Conservation (phyloP, 1,140 invertebrate species). For the Drosophila lini region DNA sequence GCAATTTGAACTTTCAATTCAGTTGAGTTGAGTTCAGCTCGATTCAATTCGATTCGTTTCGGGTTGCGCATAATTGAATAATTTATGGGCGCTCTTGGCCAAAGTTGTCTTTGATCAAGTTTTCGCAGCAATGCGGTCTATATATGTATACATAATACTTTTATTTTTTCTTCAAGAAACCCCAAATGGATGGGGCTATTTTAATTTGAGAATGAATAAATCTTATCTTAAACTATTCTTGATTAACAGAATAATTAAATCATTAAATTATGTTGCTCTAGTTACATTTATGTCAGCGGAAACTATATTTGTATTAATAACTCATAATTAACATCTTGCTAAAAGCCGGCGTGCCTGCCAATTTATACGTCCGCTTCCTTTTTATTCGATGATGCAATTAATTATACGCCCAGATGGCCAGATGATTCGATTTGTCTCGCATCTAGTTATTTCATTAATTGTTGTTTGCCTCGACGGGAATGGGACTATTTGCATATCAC, state of each 20-base stretch:
- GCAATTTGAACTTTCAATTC: slow-evolving; percentile 70
- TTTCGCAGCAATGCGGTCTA: slow-evolving; percentile 27
- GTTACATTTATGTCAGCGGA: neutral
- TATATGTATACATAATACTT: slow-evolving; percentile 15
- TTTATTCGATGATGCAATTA: slow-evolving; percentile 53
- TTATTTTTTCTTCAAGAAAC: slow-evolving; percentile 4
- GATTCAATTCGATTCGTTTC: slow-evolving; percentile 45
- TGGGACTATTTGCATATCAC: slow-evolving; percentile 62
- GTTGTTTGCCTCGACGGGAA: slow-evolving; percentile 15
- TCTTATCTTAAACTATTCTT: neutral
- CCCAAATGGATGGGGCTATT: neutral
- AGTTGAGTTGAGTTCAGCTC: slow-evolving; percentile 45
- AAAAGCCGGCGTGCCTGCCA: neutral
- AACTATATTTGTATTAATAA: neutral
- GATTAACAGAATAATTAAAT: neutral
- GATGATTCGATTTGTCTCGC: slow-evolving; percentile 15
- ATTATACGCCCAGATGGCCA: slow-evolving; percentile 16
- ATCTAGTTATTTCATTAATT: slow-evolving; percentile 48
- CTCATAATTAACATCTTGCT: neutral
- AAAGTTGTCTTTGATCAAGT: slow-evolving; percentile 69
- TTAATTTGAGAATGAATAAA: neutral
- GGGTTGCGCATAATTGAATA: slow-evolving; percentile 78
- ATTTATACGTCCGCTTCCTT: slow-evolving; percentile 1
- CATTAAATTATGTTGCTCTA: neutral
- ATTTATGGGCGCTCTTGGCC: slow-evolving; percentile 60